Evolutionary conservation across 2,113 vertebrate species (phyloP).

Genomic region (Periophthalmus modestus): DNA sequence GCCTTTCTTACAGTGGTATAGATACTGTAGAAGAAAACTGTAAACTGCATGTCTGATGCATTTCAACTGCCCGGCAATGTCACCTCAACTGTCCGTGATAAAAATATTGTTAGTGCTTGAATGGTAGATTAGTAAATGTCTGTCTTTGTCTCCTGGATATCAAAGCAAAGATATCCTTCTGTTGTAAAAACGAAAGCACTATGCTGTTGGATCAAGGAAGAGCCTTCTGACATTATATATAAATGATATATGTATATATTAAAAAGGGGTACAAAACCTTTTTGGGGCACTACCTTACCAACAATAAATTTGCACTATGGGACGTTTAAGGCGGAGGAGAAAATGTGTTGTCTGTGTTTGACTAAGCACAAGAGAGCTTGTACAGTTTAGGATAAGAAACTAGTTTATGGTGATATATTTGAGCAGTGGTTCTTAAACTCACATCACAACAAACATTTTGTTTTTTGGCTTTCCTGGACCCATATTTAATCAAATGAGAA

Average conservation of each 20-base stretch:
- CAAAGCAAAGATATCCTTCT: constrained; percentile 78
- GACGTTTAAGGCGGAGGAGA: constrained; percentile 78
- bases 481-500: background rate
- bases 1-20: background rate
- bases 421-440: constrained; percentile 27
- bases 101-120: constrained; percentile 78
- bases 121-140: constrained; percentile 76
- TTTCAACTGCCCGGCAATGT: constrained; percentile 59
- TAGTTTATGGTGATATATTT: constrained; percentile 73
- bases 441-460: background rate
- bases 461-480: background rate
- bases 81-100: constrained; percentile 38
- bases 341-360: constrained; percentile 76
- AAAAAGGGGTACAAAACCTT: constrained; percentile 75
- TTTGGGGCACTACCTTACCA: constrained; percentile 82
- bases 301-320: constrained; percentile 89
- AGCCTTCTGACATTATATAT: constrained; percentile 83
- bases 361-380: constrained; percentile 78
- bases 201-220: constrained; percentile 85
- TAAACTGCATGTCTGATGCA: constrained; percentile 40
- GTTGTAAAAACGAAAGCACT: constrained; percentile 84
- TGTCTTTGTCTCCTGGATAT: constrained; percentile 79
- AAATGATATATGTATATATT: constrained; percentile 83
- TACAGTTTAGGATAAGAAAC: constrained; percentile 71
- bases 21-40: constrained; percentile 3